These are phyloP conservation scores for Parazoanthus darwini DNA, from an alignment of 92 coral and sea anemone species.

Conservation along the genomic window DNA sequence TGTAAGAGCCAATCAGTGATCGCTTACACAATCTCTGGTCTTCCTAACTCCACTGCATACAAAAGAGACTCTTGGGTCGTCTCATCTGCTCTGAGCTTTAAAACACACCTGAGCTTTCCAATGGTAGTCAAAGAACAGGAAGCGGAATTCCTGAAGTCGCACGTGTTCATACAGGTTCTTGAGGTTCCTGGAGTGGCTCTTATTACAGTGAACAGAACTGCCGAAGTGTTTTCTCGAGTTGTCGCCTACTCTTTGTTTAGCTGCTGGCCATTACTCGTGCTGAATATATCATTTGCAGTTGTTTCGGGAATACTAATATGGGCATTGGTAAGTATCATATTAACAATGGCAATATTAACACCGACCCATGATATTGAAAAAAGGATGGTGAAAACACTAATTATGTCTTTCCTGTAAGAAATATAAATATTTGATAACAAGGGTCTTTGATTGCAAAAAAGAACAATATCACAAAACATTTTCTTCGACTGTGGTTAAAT, in stretches of 20 bases:
- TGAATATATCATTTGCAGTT: not conserved
- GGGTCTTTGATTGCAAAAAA: too few relatives aligned
- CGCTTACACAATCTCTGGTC: not conserved
- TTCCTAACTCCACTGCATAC: not conserved
- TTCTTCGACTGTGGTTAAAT: too few relatives aligned
- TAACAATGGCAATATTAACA: too few relatives aligned
- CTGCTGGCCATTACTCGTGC: not conserved
- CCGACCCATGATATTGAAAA: too few relatives aligned
- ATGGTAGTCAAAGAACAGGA: not conserved
- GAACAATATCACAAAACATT: too few relatives aligned
- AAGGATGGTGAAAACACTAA: too few relatives aligned
- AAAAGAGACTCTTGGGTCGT: not conserved
- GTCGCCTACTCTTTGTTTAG: not conserved
- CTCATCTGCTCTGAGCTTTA: not conserved
- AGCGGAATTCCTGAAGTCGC: not conserved
- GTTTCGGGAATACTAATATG: not conserved
- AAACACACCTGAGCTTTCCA: not conserved
- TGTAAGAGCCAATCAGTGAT: not conserved
- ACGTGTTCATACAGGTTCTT: not conserved
- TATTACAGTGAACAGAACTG: not conserved
- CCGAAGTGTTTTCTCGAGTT: not conserved
- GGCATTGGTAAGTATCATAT: not conserved
- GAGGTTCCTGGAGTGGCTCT: not conserved
- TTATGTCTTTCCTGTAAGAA: too few relatives aligned
- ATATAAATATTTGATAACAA: too few relatives aligned